A percentile compares a stretch with the other conserved stretches of the same genome.
phyloP scores from a whole-genome alignment of 2,797 vertebrate species.

The Sebastiscus albofasciatus region DNA sequence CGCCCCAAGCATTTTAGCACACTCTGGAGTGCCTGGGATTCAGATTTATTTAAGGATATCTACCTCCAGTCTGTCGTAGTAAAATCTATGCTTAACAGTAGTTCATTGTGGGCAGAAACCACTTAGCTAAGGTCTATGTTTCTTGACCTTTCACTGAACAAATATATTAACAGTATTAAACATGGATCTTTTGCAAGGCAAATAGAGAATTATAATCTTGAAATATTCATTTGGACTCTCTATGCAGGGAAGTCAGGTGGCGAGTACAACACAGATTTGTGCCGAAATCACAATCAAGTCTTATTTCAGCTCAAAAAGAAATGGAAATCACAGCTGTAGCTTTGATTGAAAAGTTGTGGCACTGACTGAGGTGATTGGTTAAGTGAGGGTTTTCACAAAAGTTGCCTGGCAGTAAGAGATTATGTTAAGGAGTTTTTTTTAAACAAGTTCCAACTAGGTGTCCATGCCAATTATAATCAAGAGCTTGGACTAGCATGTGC shows the following conservation, averaged over 20 bases:
- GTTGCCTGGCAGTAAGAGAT: slow-evolving; percentile 37
- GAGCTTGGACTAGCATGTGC: slow-evolving; percentile 35
- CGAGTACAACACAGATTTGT: neutral
- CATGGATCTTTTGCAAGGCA: neutral
- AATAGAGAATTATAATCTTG: slow-evolving; percentile 18
- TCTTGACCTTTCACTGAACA: slow-evolving; percentile 19
- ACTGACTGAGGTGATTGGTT: slow-evolving; percentile 19
- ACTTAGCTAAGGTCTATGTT: neutral
- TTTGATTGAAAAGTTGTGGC: neutral
- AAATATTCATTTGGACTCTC: slow-evolving; percentile 28
- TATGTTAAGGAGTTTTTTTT: neutral
- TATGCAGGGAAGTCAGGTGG: neutral
- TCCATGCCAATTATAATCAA: slow-evolving; percentile 68
- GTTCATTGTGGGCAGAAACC: neutral
- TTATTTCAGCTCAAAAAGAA: slow-evolving; percentile 20
- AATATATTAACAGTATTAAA: slow-evolving; percentile 30
- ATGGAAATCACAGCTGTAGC: slow-evolving; percentile 2
- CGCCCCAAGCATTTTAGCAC: slow-evolving; percentile 1
- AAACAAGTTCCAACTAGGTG: slow-evolving; percentile 26
- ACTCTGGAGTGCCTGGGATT: slow-evolving; percentile 4
- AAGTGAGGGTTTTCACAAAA: slow-evolving; percentile 36
- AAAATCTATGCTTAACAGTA: slow-evolving; percentile 14
- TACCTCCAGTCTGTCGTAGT: neutral
- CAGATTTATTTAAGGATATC: slow-evolving; percentile 13
- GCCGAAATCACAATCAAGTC: neutral